Evolutionary conservation across 2,888 invertebrate species (phyloP).

Genomic region (Dryococelus australis): DNA sequence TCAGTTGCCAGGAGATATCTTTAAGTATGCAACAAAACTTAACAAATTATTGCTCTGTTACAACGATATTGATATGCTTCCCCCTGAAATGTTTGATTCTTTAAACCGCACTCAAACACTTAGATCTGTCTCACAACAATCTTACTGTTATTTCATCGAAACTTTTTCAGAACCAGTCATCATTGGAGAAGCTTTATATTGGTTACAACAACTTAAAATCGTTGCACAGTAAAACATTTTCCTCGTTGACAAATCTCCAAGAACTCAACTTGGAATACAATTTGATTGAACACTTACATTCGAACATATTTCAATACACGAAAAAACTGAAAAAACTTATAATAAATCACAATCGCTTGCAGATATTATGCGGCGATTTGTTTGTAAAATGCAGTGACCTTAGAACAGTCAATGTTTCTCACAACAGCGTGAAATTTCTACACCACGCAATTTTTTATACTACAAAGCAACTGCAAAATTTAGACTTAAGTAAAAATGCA

Average conservation of each 20-base stretch:
- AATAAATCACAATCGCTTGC: background rate
- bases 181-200: background rate
- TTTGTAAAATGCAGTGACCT: background rate
- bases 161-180: background rate
- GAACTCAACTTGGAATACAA: background rate
- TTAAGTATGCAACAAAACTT: background rate
- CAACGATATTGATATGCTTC: background rate
- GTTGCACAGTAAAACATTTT: background rate
- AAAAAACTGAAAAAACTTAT: background rate
- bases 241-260: background rate
- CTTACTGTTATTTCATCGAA: background rate
- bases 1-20: background rate
- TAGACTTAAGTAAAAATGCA: background rate
- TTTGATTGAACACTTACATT: background rate
- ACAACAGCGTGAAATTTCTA: background rate
- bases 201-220: background rate
- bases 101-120: background rate
- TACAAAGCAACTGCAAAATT: background rate
- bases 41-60: background rate
- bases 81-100: background rate
- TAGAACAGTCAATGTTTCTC: background rate
- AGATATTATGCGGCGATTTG: background rate
- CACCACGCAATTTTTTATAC: background rate
- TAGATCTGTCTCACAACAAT: background rate
- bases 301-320: background rate